Evolutionary conservation across 2,113 vertebrate species (phyloP).

Genomic region (Trematocara stigmaticum): DNA sequence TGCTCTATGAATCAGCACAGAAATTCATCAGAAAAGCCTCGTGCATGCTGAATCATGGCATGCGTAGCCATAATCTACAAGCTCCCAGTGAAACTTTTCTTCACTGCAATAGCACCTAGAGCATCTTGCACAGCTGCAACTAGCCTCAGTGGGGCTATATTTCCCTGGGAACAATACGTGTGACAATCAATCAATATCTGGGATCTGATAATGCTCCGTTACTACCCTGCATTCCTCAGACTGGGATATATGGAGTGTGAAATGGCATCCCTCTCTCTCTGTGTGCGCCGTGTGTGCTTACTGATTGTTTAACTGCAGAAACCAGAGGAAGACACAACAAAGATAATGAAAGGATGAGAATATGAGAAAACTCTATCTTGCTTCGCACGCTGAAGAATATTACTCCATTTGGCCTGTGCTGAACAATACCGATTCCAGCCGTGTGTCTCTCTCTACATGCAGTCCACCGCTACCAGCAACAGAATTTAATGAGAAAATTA

Average conservation of each 20-base stretch:
- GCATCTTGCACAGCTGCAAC: neutral
- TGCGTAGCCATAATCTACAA: neutral
- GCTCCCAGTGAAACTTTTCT: neutral
- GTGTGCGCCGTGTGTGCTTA: neutral
- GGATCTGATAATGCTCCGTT: slow-evolving; percentile 4
- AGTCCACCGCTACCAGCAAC: neutral
- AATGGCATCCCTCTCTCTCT: neutral
- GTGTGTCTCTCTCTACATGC: neutral
- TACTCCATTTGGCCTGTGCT: neutral
- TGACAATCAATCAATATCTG: slow-evolving; percentile 15
- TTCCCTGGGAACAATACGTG: neutral
- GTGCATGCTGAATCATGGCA: neutral
- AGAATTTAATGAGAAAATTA: neutral
- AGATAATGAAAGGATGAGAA: neutral
- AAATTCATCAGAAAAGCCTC: neutral
- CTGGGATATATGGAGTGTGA: neutral
- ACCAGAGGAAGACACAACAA: neutral
- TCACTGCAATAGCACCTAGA: neutral
- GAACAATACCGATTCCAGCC: neutral
- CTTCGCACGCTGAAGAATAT: neutral
- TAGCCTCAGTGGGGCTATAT: neutral
- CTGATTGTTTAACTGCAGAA: neutral
- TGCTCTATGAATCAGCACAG: neutral
- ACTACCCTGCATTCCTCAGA: neutral
- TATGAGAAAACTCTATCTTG: neutral